Percentiles rank a stretch among this genome's conserved stretches.
Evolutionary conservation across 2,113 vertebrate genomes (phyloP).

Genomic region (Syngnathus floridae): DNA sequence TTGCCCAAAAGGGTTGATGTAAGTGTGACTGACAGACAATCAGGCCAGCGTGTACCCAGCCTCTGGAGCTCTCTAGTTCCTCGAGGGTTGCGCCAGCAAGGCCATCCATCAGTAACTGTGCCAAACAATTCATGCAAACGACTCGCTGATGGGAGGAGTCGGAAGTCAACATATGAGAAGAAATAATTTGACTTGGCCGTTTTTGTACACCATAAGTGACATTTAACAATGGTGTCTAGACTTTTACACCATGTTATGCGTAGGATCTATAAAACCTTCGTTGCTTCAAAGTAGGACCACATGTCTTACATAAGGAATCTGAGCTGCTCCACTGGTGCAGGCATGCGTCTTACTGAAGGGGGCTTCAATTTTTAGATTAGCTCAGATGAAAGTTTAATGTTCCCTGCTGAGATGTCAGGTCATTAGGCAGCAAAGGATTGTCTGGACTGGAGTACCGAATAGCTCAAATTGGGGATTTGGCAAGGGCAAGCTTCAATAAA

Average conservation of each 20-base stretch:
- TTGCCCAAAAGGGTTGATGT: background rate
- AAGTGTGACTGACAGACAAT: background rate
- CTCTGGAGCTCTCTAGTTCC: background rate
- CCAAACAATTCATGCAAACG: background rate
- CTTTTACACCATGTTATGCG: conserved; percentile 9
- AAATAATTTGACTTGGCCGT: too few relatives aligned
- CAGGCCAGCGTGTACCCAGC: background rate
- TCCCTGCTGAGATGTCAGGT: conserved; percentile 51
- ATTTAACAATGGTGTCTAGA: too few relatives aligned
- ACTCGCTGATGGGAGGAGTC: background rate
- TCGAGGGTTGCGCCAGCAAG: background rate
- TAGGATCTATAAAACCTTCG: conserved; percentile 17
- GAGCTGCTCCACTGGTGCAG: conserved; percentile 46
- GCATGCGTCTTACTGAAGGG: conserved; percentile 50
- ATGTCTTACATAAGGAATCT: conserved; percentile 32
- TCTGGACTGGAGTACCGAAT: conserved; percentile 38
- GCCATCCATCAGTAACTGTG: background rate
- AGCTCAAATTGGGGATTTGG: conserved; percentile 26
- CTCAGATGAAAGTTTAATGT: conserved; percentile 62
- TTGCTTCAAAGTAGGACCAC: conserved; percentile 12
- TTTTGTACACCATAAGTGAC: too few relatives aligned
- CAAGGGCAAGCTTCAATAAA: conserved; percentile 1
- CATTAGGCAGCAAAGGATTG: conserved; percentile 42
- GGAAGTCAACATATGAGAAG: background rate
- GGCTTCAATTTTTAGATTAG: conserved; percentile 56